Base-by-base conservation (phyloP, 2,113 vertebrate species). In the Toxostoma redivivum region DNA sequence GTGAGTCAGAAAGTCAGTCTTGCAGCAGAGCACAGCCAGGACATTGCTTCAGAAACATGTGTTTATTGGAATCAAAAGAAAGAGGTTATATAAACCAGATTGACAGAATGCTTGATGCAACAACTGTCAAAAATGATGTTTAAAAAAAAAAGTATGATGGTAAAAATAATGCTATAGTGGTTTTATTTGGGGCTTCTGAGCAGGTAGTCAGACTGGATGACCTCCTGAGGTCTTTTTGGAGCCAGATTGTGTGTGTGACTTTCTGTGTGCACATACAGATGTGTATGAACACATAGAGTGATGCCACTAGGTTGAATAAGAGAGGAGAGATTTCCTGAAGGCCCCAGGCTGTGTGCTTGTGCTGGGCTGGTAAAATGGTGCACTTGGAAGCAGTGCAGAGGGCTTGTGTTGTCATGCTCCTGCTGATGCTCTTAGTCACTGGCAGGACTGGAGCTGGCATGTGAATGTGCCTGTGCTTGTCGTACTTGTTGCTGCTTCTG, bases 401-500 rank as follows among this genome's bases (percentile, higher is more conserved):
- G 69, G 76, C 85, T 77, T 82, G 79, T 90, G 3, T 67, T 64
- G 57, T 87, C 88, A 76, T 0, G 27, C 74, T 78, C 0, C 0
- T 30, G 44, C 81, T 60, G 51, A 33, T 54, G 2, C 81, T 81
- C 25, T 93, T 88, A 51, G 40, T 96, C 90, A 11, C 74, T 71
- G 61, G 35, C 1, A 2, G 61, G 70, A 8, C 25, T 65, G 70
- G 37, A 82, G 92, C 8, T 95, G 96, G 79, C 81, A 42, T 57
- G 74, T 1, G 30, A 31, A 66, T 94, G 40, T 81, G 94, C 56
- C 92, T 81, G 44, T 72, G 79, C 92, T 88, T 95, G 90, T 84
- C 11, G 1, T 64, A 21, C 38, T 82, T 64, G 51, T 7, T 91
- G 67, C 71, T 66, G 81, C 64, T 72, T 92, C 85, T 86, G 76